Percentiles rank a stretch among this genome's conserved stretches.
Conservation (phyloP, 2,797 vertebrate genomes). For the Gila robusta region DNA sequence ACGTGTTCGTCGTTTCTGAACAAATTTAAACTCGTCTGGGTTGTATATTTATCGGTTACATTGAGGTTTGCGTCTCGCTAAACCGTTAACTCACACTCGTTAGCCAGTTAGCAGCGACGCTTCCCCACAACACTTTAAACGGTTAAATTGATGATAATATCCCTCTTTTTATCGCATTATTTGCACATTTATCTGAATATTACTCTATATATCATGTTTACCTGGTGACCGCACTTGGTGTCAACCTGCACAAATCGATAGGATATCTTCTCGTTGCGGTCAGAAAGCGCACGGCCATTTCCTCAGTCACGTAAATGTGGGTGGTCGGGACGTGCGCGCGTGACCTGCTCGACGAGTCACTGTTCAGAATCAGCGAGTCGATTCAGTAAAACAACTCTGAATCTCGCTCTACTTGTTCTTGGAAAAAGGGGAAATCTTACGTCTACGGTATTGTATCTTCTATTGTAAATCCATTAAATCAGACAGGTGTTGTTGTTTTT, state of each 20-base stretch:
- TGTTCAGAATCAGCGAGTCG: conserved; percentile 27
- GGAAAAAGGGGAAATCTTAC: background rate
- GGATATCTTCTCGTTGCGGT: conserved; percentile 41
- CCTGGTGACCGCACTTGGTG: conserved; percentile 22
- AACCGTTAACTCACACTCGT: background rate
- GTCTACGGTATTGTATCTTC: background rate
- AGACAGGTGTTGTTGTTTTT: background rate
- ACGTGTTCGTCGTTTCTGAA: background rate
- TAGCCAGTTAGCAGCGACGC: conserved; percentile 23
- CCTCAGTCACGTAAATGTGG: conserved; percentile 2
- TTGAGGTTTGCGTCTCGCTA: background rate
- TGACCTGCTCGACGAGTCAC: conserved; percentile 23
- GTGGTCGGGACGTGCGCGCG: conserved; percentile 16
- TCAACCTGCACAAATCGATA: conserved; percentile 30
- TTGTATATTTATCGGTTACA: background rate
- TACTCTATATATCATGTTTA: background rate
- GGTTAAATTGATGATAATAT: background rate
- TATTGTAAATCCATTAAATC: background rate
- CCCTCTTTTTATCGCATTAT: background rate
- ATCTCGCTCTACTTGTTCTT: background rate
- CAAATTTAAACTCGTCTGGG: background rate
- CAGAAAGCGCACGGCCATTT: conserved; percentile 62
- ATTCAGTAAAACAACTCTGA: conserved; percentile 11
- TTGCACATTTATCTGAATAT: background rate
- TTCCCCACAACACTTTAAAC: background rate